Percentiles rank a stretch among this genome's conserved stretches.
Evolutionary conservation across 2,888 invertebrate genomes (phyloP).

Genomic region (Teinopalpus imperialis): DNA sequence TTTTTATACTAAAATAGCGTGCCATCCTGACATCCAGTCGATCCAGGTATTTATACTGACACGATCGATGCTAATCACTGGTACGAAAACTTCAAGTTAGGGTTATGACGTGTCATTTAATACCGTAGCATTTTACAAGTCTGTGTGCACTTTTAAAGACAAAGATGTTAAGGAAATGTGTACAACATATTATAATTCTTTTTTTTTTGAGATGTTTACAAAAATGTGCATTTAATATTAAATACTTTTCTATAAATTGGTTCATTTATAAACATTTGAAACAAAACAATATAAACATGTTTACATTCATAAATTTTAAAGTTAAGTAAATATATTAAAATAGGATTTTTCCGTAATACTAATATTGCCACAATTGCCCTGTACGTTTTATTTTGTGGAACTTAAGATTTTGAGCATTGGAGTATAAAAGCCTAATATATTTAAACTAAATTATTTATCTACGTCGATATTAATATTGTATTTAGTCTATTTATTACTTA

Average conservation of each 20-base stretch:
- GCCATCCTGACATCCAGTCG: too few species aligned
- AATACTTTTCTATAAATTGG: slow-evolving; percentile 19
- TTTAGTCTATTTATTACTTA: background rate
- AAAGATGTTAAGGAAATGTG: too few species aligned
- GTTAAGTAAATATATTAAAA: slow-evolving; percentile 34
- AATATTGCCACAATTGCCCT: slow-evolving; percentile 26
- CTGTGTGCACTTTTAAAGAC: too few species aligned
- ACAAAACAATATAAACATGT: slow-evolving; percentile 48
- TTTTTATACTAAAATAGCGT: too few species aligned
- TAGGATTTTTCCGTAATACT: slow-evolving; percentile 21
- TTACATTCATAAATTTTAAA: slow-evolving; percentile 26
- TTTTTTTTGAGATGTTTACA: background rate
- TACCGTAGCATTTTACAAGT: too few species aligned
- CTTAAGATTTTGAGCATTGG: slow-evolving; percentile 22
- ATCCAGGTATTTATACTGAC: too few species aligned
- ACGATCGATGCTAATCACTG: too few species aligned
- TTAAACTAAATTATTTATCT: background rate
- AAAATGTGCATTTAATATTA: slow-evolving; percentile 23
- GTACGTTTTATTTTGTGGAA: slow-evolving; percentile 25
- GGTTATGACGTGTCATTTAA: too few species aligned
- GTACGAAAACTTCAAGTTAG: too few species aligned
- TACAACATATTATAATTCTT: background rate
- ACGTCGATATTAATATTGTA: background rate
- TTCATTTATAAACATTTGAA: slow-evolving; percentile 57
- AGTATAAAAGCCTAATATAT: slow-evolving; percentile 7